Evolutionary conservation across 2,113 vertebrate genomes (phyloP), one percentile per base, ranked within the genome.

Genomic region (Capra hircus): DNA sequence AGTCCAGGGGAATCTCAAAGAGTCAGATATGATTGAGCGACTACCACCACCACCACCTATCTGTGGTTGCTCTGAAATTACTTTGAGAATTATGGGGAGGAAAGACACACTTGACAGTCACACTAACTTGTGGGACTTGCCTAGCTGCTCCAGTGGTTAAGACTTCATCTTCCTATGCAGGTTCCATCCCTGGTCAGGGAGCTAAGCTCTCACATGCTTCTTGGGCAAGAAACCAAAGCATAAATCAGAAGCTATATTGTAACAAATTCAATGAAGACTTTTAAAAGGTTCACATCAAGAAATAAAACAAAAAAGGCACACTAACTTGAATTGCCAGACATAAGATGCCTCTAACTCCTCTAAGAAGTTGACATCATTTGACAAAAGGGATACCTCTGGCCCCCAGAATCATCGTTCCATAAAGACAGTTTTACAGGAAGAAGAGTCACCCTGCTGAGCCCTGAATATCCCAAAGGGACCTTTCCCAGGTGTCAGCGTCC

Each of bases 401-500:
- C 36, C 78, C 50, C 36, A 19, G 43, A 12, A 62, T 59, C 48
- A 5, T 1, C 19, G 3, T 6, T 23, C 8, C 45, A 19, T 1
- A 25, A 40, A 81, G 77, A 28, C 14, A 7, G 33, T 27, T 27
- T 27, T 21, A 74, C 27, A 25, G 28, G n/a, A n/a, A 48, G 8
- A 33, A n/a, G 83, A 43, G 83, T 27, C 17, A 0, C 25, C 23
- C 16, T 48, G 15, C 25, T 77, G 19, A 55, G 48, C 3, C 10
- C 13, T 8, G 53, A n/a, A n/a, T 21, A 3, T 7, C 17, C 16
- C 82, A 87, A 23, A 30, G 36, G 23, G 17, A 40, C 48, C 23
- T 40, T 23, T 3, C 11, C 10, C 12, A 11, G 8, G 15, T 5
- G 60, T 27, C 55, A 6, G 3, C 0, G 4, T 21, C 6, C 6